Conservation (phyloP, 2,888 invertebrate genomes). For the Plagodis pulveraria region DNA sequence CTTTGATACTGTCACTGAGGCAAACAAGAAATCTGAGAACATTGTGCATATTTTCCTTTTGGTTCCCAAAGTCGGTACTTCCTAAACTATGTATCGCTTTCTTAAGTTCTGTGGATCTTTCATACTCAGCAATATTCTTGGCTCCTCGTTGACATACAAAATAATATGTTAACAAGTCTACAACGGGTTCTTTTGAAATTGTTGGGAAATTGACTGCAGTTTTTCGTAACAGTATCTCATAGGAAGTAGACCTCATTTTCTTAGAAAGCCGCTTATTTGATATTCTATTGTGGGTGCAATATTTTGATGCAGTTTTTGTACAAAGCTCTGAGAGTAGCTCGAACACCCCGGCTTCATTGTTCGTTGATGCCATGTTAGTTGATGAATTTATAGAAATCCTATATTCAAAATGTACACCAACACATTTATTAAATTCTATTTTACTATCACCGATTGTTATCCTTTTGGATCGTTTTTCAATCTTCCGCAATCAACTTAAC, state of each 20-base stretch:
- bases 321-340: slow-evolving; percentile 70
- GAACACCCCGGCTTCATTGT: slow-evolving; percentile 64
- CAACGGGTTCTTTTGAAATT: slow-evolving; percentile 59
- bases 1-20: slow-evolving; percentile 60
- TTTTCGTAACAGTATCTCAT: slow-evolving; percentile 75
- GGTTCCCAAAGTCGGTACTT: slow-evolving; percentile 57
- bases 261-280: slow-evolving; percentile 58
- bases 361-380: slow-evolving; percentile 2
- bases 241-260: slow-evolving; percentile 71
- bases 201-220: slow-evolving; percentile 51
- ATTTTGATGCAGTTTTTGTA: slow-evolving; percentile 63
- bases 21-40: slow-evolving; percentile 62
- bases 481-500: too few species aligned
- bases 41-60: slow-evolving; percentile 56
- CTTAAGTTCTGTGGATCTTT: slow-evolving; percentile 63
- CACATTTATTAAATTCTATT: not conserved
- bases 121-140: slow-evolving; percentile 72
- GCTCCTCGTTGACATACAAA: slow-evolving; percentile 61
- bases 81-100: slow-evolving; percentile 59
- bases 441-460: not conserved
- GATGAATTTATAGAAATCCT: too few species aligned
- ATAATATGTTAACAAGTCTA: slow-evolving; percentile 68
- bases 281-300: slow-evolving; percentile 56
- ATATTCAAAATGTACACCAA: too few species aligned
- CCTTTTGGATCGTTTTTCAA: too few species aligned